Conservation (phyloP, 2,797 vertebrate genomes). For the Coccyzus lansbergi region DNA sequence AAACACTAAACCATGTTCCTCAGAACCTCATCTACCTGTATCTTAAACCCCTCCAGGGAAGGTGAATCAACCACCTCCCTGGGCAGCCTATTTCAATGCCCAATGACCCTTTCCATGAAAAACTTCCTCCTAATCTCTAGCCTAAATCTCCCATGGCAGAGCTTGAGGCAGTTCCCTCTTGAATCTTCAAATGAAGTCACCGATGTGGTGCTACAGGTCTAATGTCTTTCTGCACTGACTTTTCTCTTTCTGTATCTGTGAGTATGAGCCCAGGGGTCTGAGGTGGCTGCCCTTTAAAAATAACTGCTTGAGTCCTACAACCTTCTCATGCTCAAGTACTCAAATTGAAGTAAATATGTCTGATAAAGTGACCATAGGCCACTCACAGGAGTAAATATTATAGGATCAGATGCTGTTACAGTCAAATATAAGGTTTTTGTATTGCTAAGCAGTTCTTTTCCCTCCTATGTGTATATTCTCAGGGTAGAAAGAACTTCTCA, state of each 20-base stretch:
- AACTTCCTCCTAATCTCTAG: no score
- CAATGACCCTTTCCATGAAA: no score
- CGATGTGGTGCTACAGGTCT: not conserved
- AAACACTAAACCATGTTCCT: no score
- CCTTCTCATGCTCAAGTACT: not conserved
- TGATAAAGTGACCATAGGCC: not conserved
- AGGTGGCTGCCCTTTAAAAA: not conserved
- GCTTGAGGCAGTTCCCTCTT: no score
- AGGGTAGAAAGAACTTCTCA: not conserved
- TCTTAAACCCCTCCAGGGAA: no score
- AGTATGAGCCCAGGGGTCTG: rapidly evolving
- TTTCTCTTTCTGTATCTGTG: not conserved
- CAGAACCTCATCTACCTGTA: no score
- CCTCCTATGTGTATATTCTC: not conserved
- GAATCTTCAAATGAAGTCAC: not conserved
- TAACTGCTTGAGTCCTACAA: not conserved
- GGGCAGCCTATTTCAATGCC: no score
- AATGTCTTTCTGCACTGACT: not conserved
- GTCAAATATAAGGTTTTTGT: not conserved
- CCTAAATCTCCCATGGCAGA: no score
- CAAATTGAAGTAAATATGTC: not conserved
- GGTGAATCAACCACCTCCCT: no score
- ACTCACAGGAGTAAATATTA: not conserved
- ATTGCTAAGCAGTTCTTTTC: not conserved
- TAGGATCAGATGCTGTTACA: not conserved